Evolutionary conservation across 2,888 invertebrate species (phyloP).

Genomic region (Drosophila tanythrix): DNA sequence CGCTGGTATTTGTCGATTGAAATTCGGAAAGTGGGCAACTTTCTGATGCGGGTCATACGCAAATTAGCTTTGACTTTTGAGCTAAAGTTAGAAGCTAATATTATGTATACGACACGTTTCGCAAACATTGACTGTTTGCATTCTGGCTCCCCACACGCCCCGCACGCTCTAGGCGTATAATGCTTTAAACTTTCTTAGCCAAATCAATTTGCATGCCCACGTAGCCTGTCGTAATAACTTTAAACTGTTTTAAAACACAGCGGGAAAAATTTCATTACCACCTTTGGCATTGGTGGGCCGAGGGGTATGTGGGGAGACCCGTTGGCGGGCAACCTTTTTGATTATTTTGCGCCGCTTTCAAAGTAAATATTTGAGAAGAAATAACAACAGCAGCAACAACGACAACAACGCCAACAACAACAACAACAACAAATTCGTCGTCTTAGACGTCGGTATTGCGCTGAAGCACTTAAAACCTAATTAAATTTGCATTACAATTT

Average conservation of each 20-base stretch:
- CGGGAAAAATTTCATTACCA: constrained; percentile 80
- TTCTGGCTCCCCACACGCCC: constrained; percentile 8
- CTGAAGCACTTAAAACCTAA: constrained; percentile 80
- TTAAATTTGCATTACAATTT: constrained; percentile 81
- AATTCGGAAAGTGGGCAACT: constrained; percentile 52
- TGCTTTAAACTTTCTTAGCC: constrained; percentile 66
- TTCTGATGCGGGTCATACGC: constrained; percentile 76
- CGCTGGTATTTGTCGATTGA: constrained; percentile 61
- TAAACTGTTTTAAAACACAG: constrained; percentile 77
- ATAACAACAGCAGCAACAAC: constrained; percentile 36
- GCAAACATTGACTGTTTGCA: constrained; percentile 59
- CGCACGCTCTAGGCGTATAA: constrained; percentile 4
- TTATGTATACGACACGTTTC: constrained; percentile 61
- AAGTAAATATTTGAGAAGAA: constrained; percentile 78
- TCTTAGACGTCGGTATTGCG: constrained; percentile 65
- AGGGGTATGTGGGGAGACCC: neutral
- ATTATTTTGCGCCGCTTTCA: constrained; percentile 73
- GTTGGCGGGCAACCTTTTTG: constrained; percentile 69
- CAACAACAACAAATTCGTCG: constrained; percentile 48
- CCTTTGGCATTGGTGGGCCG: constrained; percentile 39
- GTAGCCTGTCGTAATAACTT: constrained; percentile 71
- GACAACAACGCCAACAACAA: neutral
- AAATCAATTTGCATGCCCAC: constrained; percentile 75
- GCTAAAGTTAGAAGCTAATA: constrained; percentile 64
- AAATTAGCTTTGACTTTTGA: constrained; percentile 71